Evolutionary conservation across 2,113 vertebrate genomes (phyloP).

Genomic region (Gallinago paraguaiae): DNA sequence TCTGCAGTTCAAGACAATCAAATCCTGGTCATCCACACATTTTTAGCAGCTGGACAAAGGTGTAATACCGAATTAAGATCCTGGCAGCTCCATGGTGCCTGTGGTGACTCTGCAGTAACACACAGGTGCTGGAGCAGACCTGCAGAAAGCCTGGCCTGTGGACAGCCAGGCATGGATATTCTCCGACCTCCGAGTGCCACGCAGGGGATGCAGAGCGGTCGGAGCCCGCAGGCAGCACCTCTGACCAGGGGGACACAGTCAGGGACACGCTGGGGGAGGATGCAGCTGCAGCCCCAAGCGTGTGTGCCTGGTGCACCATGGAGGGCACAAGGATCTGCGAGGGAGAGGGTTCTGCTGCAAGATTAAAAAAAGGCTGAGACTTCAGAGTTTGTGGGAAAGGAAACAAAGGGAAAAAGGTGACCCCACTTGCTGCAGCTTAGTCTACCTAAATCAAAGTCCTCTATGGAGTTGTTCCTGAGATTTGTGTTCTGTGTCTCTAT

Average conservation of each 20-base stretch:
- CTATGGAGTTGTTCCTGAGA: neutral
- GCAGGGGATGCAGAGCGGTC: neutral
- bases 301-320: neutral
- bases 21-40: neutral
- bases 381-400: neutral
- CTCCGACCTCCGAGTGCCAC: neutral
- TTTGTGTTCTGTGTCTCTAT: neutral
- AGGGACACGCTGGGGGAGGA: neutral
- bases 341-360: neutral
- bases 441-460: neutral
- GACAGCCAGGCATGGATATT: neutral
- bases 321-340: neutral
- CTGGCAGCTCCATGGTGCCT: neutral
- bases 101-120: neutral
- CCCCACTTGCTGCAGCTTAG: neutral
- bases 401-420: neutral
- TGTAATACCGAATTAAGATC: neutral
- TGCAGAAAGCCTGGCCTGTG: fast-evolving
- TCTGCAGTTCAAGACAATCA: neutral
- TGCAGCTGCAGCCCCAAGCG: neutral
- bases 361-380: neutral
- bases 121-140: neutral
- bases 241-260: neutral
- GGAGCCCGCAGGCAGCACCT: fast-evolving
- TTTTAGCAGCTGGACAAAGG: neutral